phyloP scores from a whole-genome alignment of 1,140 invertebrate genomes.

The Odontomachus brunneus region DNA sequence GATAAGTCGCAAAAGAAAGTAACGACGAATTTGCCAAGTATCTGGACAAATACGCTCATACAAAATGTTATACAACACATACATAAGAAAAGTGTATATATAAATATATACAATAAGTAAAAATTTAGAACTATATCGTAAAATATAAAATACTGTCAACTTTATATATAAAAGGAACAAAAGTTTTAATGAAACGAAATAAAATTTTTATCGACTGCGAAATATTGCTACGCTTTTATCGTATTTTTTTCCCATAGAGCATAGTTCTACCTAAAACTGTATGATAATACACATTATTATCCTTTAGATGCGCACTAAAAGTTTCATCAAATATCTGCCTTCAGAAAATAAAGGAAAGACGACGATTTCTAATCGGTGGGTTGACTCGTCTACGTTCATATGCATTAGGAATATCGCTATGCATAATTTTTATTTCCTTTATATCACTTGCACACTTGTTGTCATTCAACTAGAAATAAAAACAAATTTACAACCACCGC shows the following conservation, averaged over 20 bases:
- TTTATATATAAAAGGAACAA: constrained; percentile 70
- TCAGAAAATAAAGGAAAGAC: constrained; percentile 34
- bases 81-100: constrained; percentile 41
- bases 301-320: constrained; percentile 20
- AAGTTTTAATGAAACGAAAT: constrained; percentile 62
- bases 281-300: constrained; percentile 42
- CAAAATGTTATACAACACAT: constrained; percentile 53
- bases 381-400: constrained; percentile 56
- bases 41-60: background rate
- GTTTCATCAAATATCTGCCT: constrained; percentile 17
- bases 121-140: constrained; percentile 71
- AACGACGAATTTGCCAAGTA: constrained; percentile 9
- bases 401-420: constrained; percentile 34
- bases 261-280: constrained; percentile 20
- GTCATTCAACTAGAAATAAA: constrained; percentile 36
- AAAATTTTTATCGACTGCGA: constrained; percentile 58
- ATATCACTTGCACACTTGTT: constrained; percentile 37
- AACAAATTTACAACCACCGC: constrained; percentile 44
- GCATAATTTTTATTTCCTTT: constrained; percentile 44
- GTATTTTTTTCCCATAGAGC: constrained; percentile 6
- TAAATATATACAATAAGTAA: constrained; percentile 47
- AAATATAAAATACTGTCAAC: constrained; percentile 81
- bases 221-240: constrained; percentile 76
- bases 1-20: constrained; percentile 68
- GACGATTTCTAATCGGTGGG: constrained; percentile 62